A percentile compares a stretch with the other conserved stretches of the same genome.
These are phyloP conservation scores for Thumatha senex DNA, from an alignment of 2,888 invertebrate species.

Conservation along the genomic window DNA sequence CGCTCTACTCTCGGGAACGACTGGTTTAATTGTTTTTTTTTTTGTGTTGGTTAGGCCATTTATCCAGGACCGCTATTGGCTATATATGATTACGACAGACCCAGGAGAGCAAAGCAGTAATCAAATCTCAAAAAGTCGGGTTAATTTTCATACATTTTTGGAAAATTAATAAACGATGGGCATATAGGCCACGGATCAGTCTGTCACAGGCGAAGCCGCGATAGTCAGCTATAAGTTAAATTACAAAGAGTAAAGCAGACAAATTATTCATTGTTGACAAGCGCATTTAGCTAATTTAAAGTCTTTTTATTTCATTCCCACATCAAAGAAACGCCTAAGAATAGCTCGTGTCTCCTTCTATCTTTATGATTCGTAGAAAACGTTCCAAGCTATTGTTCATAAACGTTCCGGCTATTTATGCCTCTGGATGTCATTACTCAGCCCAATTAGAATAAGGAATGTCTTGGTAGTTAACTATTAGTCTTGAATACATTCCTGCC, in stretches of 20 bases:
- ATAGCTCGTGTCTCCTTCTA: slow-evolving; percentile 3
- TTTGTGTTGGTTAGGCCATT: no score
- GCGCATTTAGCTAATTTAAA: neutral
- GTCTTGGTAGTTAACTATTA: slow-evolving; percentile 45
- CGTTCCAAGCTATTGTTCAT: slow-evolving; percentile 45
- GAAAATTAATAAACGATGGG: no score
- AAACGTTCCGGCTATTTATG: slow-evolving; percentile 43
- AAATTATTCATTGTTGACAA: slow-evolving; percentile 1
- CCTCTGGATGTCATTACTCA: slow-evolving; percentile 43
- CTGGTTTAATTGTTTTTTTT: no score
- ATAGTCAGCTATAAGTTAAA: no score
- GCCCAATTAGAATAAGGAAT: slow-evolving; percentile 56
- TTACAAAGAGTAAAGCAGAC: neutral
- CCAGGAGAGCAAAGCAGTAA: no score
- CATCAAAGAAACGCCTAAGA: slow-evolving; percentile 11
- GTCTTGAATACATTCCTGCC: slow-evolving; percentile 32
- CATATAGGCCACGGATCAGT: neutral
- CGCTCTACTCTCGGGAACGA: no score
- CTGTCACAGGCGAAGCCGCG: no score
- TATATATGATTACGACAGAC: no score
- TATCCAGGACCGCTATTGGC: no score
- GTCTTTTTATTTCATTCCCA: slow-evolving; percentile 11
- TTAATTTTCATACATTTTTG: no score
- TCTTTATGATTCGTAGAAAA: slow-evolving; percentile 24
- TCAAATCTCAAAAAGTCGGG: no score